Evolutionary conservation across 2,888 invertebrate genomes (phyloP), one percentile per base, ranked within the genome.

Genomic region (Nemoura dubitans): DNA sequence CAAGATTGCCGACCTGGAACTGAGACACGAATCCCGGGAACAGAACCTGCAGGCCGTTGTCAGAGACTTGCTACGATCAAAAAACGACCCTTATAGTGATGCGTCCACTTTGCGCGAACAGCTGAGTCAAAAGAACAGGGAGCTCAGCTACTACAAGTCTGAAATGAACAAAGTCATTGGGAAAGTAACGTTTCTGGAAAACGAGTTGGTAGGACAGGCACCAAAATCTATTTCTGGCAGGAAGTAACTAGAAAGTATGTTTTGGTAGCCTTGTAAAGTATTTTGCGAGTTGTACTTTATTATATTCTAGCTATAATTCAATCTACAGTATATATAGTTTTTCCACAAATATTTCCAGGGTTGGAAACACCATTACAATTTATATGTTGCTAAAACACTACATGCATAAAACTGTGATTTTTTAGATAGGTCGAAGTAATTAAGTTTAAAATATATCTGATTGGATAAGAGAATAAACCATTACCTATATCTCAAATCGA

Each of bases 11-110:
- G 91, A 90, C 88, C 89, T 92, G 89, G 92, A 93, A 88, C 91
- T 91, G 89, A 90, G 91, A 36, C 92, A 92, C 89, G 92, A 92
- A 89, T 92, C 92, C 85, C 90, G 92, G n/a, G 93, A 93, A 88
- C 90, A 91, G 87, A 91, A 92, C 76, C 89, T 93, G 82, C 90
- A 92, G 87, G 90, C 92, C 0, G 92, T 93, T 82, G 91, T 93
- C 27, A 91, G 92, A 81, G 92, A 92, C 81, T 89, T 93, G 83
- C 28, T 87, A 16, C 83, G 83, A 3, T 83, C 77, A 36, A 86
- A 85, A 21, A 83, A 42, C 26, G 28, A 59, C 3, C 76, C n/a
- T n/a, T n/a, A 30, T 0, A n/a, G 21, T 0, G 59, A 83, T 28
- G 77, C 42, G 14, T 77, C 42, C 10, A 81, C 27, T 27, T 29